Conservation (phyloP, 2,113 vertebrate species). For the Pseudorectes ferrugineus region DNA sequence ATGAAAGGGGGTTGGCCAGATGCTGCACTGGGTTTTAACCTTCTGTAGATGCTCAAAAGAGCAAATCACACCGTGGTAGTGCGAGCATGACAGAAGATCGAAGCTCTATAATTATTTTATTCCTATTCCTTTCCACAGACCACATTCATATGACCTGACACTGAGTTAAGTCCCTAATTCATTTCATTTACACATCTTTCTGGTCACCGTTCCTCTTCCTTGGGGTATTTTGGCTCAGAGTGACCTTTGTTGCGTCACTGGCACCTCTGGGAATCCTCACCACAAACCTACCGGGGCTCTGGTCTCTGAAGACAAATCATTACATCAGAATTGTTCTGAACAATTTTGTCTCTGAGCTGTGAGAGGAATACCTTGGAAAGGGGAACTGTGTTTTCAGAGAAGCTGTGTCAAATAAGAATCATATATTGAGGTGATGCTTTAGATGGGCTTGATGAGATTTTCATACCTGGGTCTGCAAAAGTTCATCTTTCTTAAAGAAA, state of each 20-base stretch:
- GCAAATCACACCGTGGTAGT: background rate
- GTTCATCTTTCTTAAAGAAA: background rate
- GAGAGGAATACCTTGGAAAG: background rate
- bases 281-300: background rate
- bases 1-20: background rate
- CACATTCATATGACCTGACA: background rate
- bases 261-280: background rate
- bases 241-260: background rate
- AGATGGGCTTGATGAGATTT: background rate
- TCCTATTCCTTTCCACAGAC: background rate
- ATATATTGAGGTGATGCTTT: background rate
- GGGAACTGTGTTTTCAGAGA: background rate
- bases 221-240: background rate
- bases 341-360: background rate
- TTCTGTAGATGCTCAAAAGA: background rate
- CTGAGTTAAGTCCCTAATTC: background rate
- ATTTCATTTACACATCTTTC: background rate
- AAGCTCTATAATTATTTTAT: background rate
- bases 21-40: background rate
- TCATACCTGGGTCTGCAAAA: background rate
- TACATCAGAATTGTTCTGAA: background rate
- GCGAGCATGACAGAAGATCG: background rate
- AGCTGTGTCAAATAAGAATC: background rate
- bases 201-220: background rate
- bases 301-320: background rate